Evolutionary conservation across 1,140 invertebrate species (phyloP).

Genomic region (Vanessa tameamea): DNA sequence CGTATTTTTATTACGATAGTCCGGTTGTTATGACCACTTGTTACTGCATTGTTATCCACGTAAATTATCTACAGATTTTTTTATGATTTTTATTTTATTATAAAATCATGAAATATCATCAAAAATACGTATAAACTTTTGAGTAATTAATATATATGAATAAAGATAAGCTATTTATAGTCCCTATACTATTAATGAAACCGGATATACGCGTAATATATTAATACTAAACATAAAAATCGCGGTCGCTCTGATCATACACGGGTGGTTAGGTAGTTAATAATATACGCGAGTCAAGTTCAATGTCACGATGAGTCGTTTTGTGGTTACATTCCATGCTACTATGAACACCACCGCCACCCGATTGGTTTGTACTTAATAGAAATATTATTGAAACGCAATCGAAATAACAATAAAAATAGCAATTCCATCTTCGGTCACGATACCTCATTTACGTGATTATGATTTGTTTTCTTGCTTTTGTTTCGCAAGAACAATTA

Average conservation of each 20-base stretch:
- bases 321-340: conserved; percentile 21
- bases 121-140: too few relatives aligned
- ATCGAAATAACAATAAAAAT: conserved; percentile 32
- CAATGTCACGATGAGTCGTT: conserved; percentile 38
- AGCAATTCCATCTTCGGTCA: conserved; percentile 24
- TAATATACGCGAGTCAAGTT: conserved; percentile 31
- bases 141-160: too few relatives aligned
- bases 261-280: not conserved
- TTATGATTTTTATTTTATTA: too few relatives aligned
- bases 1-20: too few relatives aligned
- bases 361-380: conserved; percentile 17
- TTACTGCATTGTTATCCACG: too few relatives aligned
- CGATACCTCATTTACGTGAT: conserved; percentile 12
- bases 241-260: conserved; percentile 1
- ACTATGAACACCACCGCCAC: conserved; percentile 19
- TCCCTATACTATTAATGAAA: too few relatives aligned
- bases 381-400: conserved; percentile 17
- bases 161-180: too few relatives aligned
- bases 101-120: too few relatives aligned
- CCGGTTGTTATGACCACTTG: too few relatives aligned
- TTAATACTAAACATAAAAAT: not conserved
- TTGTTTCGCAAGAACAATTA: conserved; percentile 26
- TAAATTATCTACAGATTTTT: too few relatives aligned
- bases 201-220: not conserved
- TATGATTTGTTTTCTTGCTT: not conserved